These are phyloP conservation scores for Chlorospingus flavigularis DNA, from an alignment of 2,797 vertebrate species.

Conservation along the genomic window DNA sequence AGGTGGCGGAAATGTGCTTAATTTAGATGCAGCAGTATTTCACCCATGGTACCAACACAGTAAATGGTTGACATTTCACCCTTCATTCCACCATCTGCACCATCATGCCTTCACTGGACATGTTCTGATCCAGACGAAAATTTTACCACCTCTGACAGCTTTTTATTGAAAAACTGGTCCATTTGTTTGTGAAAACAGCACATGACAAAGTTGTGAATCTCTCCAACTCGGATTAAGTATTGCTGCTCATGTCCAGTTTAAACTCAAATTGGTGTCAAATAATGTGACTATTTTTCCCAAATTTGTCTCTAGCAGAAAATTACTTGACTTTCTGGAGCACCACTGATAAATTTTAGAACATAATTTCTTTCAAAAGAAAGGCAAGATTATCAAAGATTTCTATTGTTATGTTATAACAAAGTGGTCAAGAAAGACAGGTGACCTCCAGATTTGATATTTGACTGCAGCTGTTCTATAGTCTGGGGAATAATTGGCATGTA, in stretches of 20 bases:
- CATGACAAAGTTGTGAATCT: neutral
- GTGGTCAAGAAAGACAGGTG: constrained; percentile 17
- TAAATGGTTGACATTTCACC: neutral
- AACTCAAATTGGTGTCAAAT: neutral
- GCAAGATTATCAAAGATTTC: neutral
- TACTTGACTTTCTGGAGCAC: neutral
- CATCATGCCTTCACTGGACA: neutral
- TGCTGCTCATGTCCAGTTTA: neutral
- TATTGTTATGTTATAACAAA: neutral
- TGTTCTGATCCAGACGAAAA: neutral
- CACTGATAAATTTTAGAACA: neutral
- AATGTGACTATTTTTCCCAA: neutral
- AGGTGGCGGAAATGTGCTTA: neutral
- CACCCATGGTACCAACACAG: neutral
- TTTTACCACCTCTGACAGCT: neutral
- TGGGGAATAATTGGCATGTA: constrained; percentile 39
- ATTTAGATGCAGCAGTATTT: neutral
- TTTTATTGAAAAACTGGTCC: neutral
- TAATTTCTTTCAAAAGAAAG: neutral
- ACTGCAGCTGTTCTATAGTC: constrained; percentile 33
- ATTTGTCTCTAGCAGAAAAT: neutral
- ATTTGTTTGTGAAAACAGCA: neutral
- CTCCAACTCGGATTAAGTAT: neutral
- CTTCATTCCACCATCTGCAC: neutral
- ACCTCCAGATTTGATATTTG: constrained; percentile 41